Conservation (phyloP, 2,888 invertebrate genomes). For the Molorchus minor region DNA sequence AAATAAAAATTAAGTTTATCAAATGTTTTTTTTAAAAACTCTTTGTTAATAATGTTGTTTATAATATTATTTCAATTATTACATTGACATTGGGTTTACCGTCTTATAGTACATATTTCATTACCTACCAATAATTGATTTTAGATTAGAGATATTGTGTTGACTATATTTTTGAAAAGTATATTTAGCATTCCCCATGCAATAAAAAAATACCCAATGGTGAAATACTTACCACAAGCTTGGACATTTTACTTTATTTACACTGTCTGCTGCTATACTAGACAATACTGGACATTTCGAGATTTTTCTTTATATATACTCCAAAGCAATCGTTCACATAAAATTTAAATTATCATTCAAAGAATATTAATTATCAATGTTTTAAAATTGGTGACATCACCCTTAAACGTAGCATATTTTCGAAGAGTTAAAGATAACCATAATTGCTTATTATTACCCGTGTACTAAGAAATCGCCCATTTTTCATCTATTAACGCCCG, state of each 20-base stretch:
- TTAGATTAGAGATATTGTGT: too few relatives aligned
- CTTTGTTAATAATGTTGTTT: background rate
- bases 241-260: background rate
- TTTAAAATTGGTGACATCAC: slow-evolving; percentile 8
- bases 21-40: too few relatives aligned
- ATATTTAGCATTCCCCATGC: too few relatives aligned
- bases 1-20: too few relatives aligned
- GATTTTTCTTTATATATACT: slow-evolving; percentile 4
- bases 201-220: too few relatives aligned
- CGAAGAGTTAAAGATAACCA: background rate
- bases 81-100: background rate
- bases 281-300: background rate
- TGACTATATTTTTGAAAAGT: too few relatives aligned
- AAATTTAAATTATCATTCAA: slow-evolving; percentile 5
- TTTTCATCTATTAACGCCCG: too few relatives aligned
- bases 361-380: slow-evolving; percentile 1
- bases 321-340: background rate
- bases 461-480: too few relatives aligned
- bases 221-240: slow-evolving; percentile 5
- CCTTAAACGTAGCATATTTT: slow-evolving; percentile 5
- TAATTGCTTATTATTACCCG: background rate
- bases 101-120: background rate
- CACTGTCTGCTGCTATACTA: background rate
- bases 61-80: background rate
- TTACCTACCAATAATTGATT: too few relatives aligned